Percentiles rank a stretch among this genome's conserved stretches.
Evolutionary conservation across 2,797 vertebrate genomes (phyloP).

Genomic region (Sebastes iracundus): DNA sequence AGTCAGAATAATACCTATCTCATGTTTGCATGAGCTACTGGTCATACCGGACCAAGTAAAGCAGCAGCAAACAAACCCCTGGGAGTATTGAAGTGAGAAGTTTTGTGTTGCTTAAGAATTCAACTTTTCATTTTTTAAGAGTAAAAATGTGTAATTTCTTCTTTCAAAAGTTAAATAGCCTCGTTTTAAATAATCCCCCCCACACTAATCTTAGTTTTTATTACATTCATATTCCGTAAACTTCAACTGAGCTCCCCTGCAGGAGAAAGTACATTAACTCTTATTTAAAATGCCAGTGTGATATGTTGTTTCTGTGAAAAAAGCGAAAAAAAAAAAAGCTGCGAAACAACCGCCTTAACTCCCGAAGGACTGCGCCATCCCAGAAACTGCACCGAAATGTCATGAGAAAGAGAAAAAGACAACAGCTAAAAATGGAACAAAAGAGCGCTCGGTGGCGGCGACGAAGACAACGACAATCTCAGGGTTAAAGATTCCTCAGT

Average conservation of each 20-base stretch:
- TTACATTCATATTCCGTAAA: constrained; percentile 18
- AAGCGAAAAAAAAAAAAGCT: neutral
- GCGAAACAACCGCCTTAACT: constrained; percentile 45
- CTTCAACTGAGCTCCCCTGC: neutral
- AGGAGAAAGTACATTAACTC: constrained; percentile 47
- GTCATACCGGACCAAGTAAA: neutral
- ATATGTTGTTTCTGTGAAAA: constrained; percentile 36
- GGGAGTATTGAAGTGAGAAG: neutral
- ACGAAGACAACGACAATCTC: constrained; percentile 51
- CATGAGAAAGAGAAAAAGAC: constrained; percentile 75
- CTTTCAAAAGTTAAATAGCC: neutral
- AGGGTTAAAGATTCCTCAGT: constrained; percentile 73
- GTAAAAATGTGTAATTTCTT: neutral
- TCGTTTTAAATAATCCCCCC: neutral
- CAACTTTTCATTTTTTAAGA: neutral
- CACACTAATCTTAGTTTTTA: neutral
- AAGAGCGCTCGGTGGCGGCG: constrained; percentile 55
- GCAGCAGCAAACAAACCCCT: neutral
- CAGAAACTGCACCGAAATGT: constrained; percentile 71
- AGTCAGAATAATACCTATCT: neutral
- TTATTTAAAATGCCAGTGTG: constrained; percentile 48
- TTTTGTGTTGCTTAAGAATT: neutral
- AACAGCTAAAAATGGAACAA: constrained; percentile 72
- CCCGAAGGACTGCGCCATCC: constrained; percentile 56
- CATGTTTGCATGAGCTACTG: neutral